Base-by-base conservation (phyloP, 2,113 vertebrate species). In the Riparia riparia region DNA sequence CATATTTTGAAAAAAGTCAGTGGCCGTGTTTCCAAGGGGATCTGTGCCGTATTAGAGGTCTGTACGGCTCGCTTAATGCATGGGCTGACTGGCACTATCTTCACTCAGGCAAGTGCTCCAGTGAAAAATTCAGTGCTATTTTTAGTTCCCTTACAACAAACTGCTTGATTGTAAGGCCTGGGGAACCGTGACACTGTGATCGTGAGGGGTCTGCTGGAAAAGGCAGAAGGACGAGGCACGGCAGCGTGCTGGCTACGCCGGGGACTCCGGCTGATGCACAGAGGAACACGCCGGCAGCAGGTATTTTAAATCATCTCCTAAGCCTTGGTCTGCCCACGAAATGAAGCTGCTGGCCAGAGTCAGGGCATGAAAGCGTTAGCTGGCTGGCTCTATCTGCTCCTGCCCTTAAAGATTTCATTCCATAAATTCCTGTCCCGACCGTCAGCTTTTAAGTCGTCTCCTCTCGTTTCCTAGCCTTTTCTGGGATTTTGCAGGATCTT, bases 91-190 rank as follows among this genome's bases (percentile, higher is more conserved):
- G 95, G 88, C 94, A 57, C 91, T 85, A 69, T 74, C 90, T 64
- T 90, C 89, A 70, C 89, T 90, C 86, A 89, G 61, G 83, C 96
- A 92, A 97, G 95, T 86, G 76, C 95, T 95, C 94, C 91, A 81
- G 51, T 41, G 32, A 98, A 96, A 95, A 90, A 80, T n/a, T 72
- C 78, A 74, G 76, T 12, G 73, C 94, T 98, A 96, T 98, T 98
- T 98, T 97, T 98, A 97, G 97, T 92, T 81, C 92, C 69, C 70
- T 96, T 92, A 42, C 94, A 96, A 94, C 89, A 97, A 97, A 95
- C 73, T 65, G 56, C 88, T 95, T 79, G 91, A 81, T 93, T 83
- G 85, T 78, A 74, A 88, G 95, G 96, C 87, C 90, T 17, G 77
- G 63, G 63, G 80, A 93, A 4, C 78, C 32, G 90, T 56, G 50